Percentiles rank a stretch among this genome's conserved stretches.
Conservation (phyloP, 2,888 invertebrate species). For the Neoaliturus tenellus region DNA sequence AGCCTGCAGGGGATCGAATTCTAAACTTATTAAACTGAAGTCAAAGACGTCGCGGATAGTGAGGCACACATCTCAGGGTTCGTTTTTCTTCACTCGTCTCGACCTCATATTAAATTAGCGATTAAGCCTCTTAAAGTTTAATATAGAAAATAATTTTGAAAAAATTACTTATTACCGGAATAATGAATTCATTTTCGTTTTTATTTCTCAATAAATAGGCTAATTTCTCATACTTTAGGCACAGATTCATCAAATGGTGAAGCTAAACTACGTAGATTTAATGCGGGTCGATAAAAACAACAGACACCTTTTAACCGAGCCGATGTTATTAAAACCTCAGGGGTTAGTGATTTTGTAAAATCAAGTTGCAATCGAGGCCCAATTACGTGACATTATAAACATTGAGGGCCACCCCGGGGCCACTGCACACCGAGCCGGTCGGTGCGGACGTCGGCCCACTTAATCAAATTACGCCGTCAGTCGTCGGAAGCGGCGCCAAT, state of each 20-base stretch:
- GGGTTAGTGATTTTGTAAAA: background rate
- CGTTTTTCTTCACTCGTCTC: too few species aligned
- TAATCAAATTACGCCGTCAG: slow-evolving; percentile 33
- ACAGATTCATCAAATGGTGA: background rate
- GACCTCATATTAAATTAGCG: too few species aligned
- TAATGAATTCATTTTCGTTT: too few species aligned
- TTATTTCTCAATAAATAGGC: too few species aligned
- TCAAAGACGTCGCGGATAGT: too few species aligned
- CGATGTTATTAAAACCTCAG: background rate
- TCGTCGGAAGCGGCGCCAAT: slow-evolving; percentile 31
- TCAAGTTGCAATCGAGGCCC: background rate
- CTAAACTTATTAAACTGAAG: too few species aligned
- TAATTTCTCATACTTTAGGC: too few species aligned
- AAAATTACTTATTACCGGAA: too few species aligned
- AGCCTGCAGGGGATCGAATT: too few species aligned
- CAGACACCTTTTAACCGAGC: background rate
- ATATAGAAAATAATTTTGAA: too few species aligned
- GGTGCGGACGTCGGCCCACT: background rate
- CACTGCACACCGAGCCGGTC: background rate
- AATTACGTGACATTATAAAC: background rate
- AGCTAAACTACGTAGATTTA: background rate
- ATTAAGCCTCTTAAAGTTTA: too few species aligned
- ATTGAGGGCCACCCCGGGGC: background rate
- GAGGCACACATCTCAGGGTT: too few species aligned
- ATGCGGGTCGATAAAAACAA: background rate